Evolutionary conservation across 2,888 invertebrate genomes (phyloP), one percentile per base, ranked within the genome.

Genomic region (Seira ritae): DNA sequence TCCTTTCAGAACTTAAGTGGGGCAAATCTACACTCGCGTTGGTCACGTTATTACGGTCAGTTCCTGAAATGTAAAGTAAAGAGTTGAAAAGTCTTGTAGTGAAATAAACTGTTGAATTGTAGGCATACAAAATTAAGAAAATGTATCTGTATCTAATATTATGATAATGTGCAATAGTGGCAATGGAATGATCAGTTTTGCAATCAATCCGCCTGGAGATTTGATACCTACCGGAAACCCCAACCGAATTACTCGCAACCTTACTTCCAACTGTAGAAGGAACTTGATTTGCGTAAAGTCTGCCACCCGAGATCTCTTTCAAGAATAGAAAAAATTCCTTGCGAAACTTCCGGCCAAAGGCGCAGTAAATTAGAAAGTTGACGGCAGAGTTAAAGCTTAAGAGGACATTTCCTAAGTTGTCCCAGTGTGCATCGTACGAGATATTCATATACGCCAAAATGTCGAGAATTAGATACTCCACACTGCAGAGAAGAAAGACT

Each of bases 331-430:
- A 73, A 66, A 88, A 87, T 46, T 88, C 87, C 42, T 85, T 81
- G 10, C 87, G 71, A 76, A 88, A 87, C 80, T 87, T 87, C 50
- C 75, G 77, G 3, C 87, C 87, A 55, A 84, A 88, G n/a, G 81
- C 85, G 50, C 88, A 88, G 68, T 88, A 88, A 71, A 88, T 86
- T 22, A 88, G 66, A 62, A 88, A 87, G 70, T 88, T 88, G 6
- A 87, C 84, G 6, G 87, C 86, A 23, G 87, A 87, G 60, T 88
- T 88, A 4, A 88, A 68, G 12, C 86, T 86, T 0, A 87, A 84
- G 3, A 88, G 75, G 60, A 88, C 82, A 60, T 87, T 87, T 19
- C 87, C 87, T 10, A 86, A 60, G 19, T 71, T 74, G 62, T 88
- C 88, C 86, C 87, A 87, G 66, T 87, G 82, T 19, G 79, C 22